These are phyloP conservation scores for Hirundo rustica DNA, from an alignment of 2,797 vertebrate genomes.

Conservation along the genomic window DNA sequence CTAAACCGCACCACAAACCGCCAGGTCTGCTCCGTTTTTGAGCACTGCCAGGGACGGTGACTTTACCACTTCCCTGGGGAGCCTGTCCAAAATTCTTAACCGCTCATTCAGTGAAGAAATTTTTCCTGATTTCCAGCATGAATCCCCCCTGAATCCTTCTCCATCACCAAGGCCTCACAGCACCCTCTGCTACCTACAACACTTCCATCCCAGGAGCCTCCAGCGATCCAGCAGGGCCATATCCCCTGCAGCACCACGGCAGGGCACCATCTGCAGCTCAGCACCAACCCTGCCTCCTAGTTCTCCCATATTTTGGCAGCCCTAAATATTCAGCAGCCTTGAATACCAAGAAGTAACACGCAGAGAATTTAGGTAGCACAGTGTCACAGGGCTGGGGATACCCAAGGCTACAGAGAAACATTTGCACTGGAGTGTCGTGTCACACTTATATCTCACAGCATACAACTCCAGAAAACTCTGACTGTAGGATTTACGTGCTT, in stretches of 20 bases:
- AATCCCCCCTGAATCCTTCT: not conserved
- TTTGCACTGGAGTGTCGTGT: not conserved
- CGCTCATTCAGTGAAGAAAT: not conserved
- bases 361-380: not conserved
- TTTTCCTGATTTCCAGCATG: not conserved
- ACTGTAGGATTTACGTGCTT: slow-evolving; percentile 3
- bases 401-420: not conserved
- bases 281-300: not conserved
- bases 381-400: not conserved
- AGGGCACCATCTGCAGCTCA: not conserved
- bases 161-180: not conserved
- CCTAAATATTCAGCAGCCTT: not conserved
- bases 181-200: not conserved
- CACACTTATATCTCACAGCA: not conserved
- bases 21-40: not conserved
- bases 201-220: not conserved
- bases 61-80: not conserved
- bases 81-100: too few relatives aligned
- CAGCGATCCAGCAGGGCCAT: not conserved
- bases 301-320: not conserved
- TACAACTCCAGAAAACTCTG: not conserved
- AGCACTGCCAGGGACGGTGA: not conserved
- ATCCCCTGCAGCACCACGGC: not conserved
- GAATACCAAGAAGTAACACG: not conserved
- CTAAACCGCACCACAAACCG: not conserved